A percentile compares a stretch with the other conserved stretches of the same genome.
Conservation (phyloP, 2,113 vertebrate species). For the Corvus moneduloides region DNA sequence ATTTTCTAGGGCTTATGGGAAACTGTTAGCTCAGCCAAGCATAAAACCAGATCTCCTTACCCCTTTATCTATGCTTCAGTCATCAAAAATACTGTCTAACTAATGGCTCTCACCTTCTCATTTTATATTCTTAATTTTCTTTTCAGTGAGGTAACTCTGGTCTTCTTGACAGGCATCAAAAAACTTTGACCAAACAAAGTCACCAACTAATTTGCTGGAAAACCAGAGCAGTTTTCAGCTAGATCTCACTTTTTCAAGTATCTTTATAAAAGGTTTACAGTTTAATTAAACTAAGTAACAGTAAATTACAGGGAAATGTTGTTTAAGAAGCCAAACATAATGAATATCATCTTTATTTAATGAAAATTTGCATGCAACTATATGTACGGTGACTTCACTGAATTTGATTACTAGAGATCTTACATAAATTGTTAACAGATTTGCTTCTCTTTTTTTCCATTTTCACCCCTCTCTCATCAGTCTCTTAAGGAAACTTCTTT, state of each 20-base stretch:
- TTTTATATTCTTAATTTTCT: conserved; percentile 20
- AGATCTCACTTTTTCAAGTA: neutral
- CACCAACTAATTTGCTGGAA: neutral
- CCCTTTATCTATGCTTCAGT: neutral
- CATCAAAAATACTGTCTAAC: neutral
- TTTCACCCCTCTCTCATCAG: neutral
- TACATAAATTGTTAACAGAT: neutral
- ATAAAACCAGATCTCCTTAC: neutral
- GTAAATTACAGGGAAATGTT: neutral
- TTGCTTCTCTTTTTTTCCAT: neutral
- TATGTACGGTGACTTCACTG: neutral
- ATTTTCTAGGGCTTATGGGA: neutral
- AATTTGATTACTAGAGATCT: neutral
- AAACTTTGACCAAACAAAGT: neutral
- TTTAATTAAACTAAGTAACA: neutral
- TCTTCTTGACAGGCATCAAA: neutral
- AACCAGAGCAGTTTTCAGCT: neutral
- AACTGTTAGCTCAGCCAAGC: neutral
- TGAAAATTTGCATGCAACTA: neutral
- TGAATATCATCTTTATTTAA: neutral
- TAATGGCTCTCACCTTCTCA: neutral
- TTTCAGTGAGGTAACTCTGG: neutral
- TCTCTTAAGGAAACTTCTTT: conserved; percentile 6
- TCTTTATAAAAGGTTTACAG: neutral
- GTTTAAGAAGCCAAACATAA: neutral